Evolutionary conservation across 2,888 invertebrate species (phyloP).

Genomic region (Latheticus oryzae): DNA sequence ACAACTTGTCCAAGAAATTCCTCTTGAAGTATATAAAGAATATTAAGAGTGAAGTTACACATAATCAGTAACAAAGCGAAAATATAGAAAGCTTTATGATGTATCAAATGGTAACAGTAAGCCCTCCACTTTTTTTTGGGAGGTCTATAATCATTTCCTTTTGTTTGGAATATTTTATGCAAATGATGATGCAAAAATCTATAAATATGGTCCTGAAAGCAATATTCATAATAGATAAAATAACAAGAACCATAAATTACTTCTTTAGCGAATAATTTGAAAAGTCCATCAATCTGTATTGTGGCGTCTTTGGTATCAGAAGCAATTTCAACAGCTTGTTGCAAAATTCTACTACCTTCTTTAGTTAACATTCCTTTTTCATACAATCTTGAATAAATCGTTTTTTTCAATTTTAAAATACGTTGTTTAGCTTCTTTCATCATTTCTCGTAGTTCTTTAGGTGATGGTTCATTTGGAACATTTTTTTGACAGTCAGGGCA

Average conservation of each 20-base stretch:
- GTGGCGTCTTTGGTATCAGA: conserved; percentile 66
- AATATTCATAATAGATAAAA: too few species aligned
- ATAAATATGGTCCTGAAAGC: conserved; percentile 2
- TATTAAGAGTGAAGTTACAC: background rate
- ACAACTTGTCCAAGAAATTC: background rate
- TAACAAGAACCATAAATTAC: conserved; percentile 2
- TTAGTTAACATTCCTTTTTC: conserved; percentile 73
- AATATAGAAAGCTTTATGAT: background rate
- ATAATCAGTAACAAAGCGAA: conserved; percentile 1
- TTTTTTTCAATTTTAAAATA: conserved; percentile 72
- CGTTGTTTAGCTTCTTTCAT: conserved; percentile 69
- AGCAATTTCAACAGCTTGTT: conserved; percentile 69
- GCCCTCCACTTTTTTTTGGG: conserved; percentile 2
- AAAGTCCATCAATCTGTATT: conserved; percentile 65
- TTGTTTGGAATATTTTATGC: background rate
- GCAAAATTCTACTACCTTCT: conserved; percentile 70
- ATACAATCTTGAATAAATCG: conserved; percentile 74
- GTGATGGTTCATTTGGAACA: conserved; percentile 9
- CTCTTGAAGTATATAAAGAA: background rate
- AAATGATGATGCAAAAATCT: background rate
- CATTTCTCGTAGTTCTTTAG: conserved; percentile 16
- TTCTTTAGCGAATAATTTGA: conserved; percentile 61
- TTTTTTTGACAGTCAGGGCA: conserved; percentile 22
- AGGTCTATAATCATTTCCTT: background rate
- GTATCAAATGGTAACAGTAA: background rate